Conservation (phyloP, 2,888 invertebrate species). For the Marasmarcha lunaedactyla region DNA sequence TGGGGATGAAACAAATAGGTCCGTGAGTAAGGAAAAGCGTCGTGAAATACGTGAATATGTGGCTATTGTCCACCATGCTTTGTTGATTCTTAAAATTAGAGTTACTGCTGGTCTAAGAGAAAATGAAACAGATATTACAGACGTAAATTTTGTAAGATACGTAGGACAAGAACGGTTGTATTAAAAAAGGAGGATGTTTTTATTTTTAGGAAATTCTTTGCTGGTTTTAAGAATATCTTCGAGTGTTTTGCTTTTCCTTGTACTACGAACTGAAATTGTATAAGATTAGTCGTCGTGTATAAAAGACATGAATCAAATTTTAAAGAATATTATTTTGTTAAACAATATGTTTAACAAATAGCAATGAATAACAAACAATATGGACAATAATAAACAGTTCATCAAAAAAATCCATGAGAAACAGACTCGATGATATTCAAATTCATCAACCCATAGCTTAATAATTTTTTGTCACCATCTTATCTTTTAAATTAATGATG, state of each 20-base stretch:
- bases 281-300: too few relatives aligned
- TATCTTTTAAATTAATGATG: conserved; percentile 41
- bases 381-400: too few relatives aligned
- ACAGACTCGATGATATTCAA: conserved; percentile 21
- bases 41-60: conserved; percentile 36
- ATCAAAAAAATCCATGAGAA: conserved; percentile 16
- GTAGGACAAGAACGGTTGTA: too few relatives aligned
- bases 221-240: too few relatives aligned
- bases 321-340: too few relatives aligned
- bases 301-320: too few relatives aligned
- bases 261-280: too few relatives aligned
- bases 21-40: conserved; percentile 32
- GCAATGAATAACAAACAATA: too few relatives aligned
- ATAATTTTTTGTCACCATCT: neutral
- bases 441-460: neutral
- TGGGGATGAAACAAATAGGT: conserved; percentile 48
- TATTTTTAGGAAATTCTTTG: too few relatives aligned
- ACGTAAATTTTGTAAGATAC: neutral
- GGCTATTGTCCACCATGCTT: conserved; percentile 48
- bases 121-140: conserved; percentile 1
- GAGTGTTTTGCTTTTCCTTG: too few relatives aligned
- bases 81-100: conserved; percentile 38
- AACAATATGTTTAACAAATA: too few relatives aligned
- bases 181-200: too few relatives aligned
- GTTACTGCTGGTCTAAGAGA: conserved; percentile 3